Conservation (phyloP, 2,797 vertebrate genomes). For the Rhinatrema bivittatum region DNA sequence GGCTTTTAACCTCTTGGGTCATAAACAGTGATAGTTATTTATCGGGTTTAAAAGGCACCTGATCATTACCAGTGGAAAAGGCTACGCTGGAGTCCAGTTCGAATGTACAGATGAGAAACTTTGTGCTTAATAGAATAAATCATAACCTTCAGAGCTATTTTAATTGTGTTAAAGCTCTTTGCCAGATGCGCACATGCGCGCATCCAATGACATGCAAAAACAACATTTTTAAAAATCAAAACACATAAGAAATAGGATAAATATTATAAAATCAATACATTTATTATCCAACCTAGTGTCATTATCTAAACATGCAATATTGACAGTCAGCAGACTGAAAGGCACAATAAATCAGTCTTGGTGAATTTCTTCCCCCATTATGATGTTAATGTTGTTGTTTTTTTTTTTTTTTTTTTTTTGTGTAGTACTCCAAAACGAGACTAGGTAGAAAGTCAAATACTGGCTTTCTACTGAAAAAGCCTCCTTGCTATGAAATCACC, state of each 20-base stretch:
- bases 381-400: constrained; percentile 20
- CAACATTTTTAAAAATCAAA: no score
- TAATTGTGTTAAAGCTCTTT: no score
- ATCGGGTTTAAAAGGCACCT: constrained; percentile 52
- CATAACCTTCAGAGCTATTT: neutral
- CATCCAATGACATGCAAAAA: no score
- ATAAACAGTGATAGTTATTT: constrained; percentile 68
- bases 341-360: constrained; percentile 18
- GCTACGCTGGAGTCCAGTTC: constrained; percentile 36
- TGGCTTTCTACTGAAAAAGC: constrained; percentile 10
- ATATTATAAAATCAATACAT: no score
- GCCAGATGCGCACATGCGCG: no score
- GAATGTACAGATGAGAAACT: constrained; percentile 38
- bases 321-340: constrained; percentile 31
- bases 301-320: constrained; percentile 26
- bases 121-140: constrained; percentile 26
- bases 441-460: constrained; percentile 7
- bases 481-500: constrained; percentile 1
- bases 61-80: constrained; percentile 32
- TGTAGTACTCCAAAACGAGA: constrained; percentile 15
- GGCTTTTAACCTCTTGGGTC: constrained; percentile 86
- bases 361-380: constrained; percentile 14
- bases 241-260: no score
- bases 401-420: constrained; percentile 7
- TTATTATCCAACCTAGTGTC: no score